A percentile compares a stretch with the other conserved stretches of the same genome.
Conservation (phyloP, 2,797 vertebrate genomes). For the Chloroceryle inda region DNA sequence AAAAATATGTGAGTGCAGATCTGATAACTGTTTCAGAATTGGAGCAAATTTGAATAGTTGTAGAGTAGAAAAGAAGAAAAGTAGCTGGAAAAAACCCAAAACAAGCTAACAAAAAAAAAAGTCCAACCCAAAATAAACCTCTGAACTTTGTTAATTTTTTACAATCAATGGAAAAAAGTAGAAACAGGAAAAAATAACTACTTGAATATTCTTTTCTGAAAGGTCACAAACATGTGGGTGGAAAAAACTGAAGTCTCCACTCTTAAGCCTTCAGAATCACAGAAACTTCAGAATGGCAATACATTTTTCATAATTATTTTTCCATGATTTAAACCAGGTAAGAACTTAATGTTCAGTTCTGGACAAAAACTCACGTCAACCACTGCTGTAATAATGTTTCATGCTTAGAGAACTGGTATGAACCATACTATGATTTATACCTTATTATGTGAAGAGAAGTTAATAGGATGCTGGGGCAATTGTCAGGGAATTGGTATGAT, state of each 20-base stretch:
- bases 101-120: too few species aligned
- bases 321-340: background rate
- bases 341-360: slow-evolving; percentile 7
- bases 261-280: background rate
- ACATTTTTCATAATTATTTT: slow-evolving; percentile 27
- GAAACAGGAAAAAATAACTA: slow-evolving; percentile 25
- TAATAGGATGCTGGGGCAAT: background rate
- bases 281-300: slow-evolving; percentile 4
- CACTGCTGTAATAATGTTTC: background rate
- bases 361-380: background rate
- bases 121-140: background rate
- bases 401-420: background rate
- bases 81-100: background rate
- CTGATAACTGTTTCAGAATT: slow-evolving; percentile 9
- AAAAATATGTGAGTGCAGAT: slow-evolving; percentile 2
- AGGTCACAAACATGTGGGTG: slow-evolving; percentile 20
- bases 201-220: slow-evolving; percentile 32
- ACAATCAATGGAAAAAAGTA: background rate
- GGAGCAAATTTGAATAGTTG: background rate
- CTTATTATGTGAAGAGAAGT: background rate
- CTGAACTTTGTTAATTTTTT: slow-evolving; percentile 19
- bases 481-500: background rate
- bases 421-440: slow-evolving; percentile 3
- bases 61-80: background rate
- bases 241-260: background rate